phyloP scores from a whole-genome alignment of 2,113 vertebrate species.

The Daboia siamensis region DNA sequence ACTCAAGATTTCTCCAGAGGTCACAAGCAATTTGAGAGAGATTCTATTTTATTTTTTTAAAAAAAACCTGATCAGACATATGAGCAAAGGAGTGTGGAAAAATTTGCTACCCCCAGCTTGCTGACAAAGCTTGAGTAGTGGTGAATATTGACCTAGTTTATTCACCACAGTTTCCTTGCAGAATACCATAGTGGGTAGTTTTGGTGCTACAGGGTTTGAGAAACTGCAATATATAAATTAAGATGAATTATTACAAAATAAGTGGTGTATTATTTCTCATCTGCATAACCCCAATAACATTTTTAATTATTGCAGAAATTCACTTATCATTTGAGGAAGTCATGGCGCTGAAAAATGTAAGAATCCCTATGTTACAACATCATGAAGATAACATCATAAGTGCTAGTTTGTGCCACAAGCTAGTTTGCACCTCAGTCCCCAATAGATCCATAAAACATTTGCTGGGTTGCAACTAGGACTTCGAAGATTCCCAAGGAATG shows the following conservation, averaged over 20 bases:
- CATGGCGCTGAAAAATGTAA: not conserved
- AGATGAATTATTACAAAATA: not conserved
- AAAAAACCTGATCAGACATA: not conserved
- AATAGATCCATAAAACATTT: not conserved
- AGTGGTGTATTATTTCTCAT: not conserved
- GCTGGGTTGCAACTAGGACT: not conserved
- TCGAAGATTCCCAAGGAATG: not conserved
- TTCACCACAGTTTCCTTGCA: not conserved
- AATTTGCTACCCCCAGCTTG: not conserved
- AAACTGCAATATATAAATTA: not conserved
- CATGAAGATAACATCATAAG: not conserved
- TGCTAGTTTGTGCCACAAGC: not conserved
- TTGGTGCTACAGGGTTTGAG: not conserved
- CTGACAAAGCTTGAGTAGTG: not conserved
- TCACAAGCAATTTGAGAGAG: not conserved
- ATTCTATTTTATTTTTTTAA: not conserved
- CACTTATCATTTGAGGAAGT: not conserved
- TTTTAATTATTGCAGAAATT: not conserved
- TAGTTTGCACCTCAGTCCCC: too few relatives aligned
- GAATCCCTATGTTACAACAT: not conserved
- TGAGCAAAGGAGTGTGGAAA: not conserved
- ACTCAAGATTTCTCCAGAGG: not conserved
- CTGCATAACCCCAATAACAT: not conserved
- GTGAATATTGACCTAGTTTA: not conserved
- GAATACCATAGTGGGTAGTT: not conserved